Evolutionary conservation across 2,113 vertebrate genomes (phyloP).

Genomic region (Tapirus terrestris): DNA sequence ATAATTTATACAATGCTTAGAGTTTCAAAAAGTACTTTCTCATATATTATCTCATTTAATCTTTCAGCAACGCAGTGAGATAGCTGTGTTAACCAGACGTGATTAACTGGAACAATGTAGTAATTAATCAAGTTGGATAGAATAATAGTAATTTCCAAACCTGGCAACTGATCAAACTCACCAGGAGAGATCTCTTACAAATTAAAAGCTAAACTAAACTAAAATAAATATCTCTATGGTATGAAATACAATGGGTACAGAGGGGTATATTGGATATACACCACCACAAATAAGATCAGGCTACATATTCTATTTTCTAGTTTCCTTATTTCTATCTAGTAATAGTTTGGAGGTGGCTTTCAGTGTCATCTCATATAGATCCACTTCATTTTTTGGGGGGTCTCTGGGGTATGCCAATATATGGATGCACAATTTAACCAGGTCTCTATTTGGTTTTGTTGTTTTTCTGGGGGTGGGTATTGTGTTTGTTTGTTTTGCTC

Average conservation of each 20-base stretch:
- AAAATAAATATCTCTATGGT: not conserved
- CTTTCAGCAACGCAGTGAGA: not conserved
- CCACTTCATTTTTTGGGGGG: not conserved
- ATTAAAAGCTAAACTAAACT: constrained; percentile 1
- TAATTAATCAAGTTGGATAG: not conserved
- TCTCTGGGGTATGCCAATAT: not conserved
- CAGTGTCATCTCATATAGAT: not conserved
- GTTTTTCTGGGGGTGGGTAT: not conserved
- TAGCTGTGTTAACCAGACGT: not conserved
- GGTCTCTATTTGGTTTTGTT: not conserved
- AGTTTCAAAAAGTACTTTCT: not conserved
- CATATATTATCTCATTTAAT: constrained; percentile 42
- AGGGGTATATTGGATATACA: not conserved
- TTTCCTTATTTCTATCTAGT: not conserved
- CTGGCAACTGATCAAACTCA: constrained; percentile 27
- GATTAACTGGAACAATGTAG: constrained; percentile 36
- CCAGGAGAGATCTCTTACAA: not conserved
- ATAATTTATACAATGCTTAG: not conserved
- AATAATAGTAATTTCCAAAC: constrained; percentile 19
- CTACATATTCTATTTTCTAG: not conserved
- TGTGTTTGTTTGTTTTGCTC: not conserved
- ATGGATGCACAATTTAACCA: not conserved
- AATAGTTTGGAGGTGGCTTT: not conserved
- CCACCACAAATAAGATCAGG: not conserved
- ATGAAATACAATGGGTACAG: not conserved